phyloP scores from a whole-genome alignment of 2,113 vertebrate genomes.

The Gymnogyps californianus region DNA sequence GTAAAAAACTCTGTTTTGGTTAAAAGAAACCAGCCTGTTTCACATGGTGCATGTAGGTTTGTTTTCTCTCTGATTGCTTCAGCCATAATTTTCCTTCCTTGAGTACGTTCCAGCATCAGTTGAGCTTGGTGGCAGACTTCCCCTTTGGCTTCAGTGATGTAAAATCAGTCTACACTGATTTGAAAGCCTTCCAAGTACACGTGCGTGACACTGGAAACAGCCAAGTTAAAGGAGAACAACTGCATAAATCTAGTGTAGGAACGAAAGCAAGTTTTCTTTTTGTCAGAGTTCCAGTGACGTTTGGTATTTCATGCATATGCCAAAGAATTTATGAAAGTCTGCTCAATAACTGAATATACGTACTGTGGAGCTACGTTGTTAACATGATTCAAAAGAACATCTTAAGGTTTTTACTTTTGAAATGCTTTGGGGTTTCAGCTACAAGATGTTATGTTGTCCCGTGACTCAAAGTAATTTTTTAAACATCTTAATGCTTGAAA shows the following conservation, averaged over 20 bases:
- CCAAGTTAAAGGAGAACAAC: background rate
- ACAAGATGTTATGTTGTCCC: rapidly evolving
- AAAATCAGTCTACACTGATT: background rate
- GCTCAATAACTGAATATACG: background rate
- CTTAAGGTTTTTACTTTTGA: background rate
- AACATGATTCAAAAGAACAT: background rate
- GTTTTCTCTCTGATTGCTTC: background rate
- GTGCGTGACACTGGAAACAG: background rate
- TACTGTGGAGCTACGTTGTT: background rate
- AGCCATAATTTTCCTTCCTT: background rate
- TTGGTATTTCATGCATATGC: background rate
- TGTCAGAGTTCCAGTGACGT: background rate
- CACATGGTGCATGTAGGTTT: background rate
- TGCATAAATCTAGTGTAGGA: background rate
- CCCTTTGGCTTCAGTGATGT: background rate
- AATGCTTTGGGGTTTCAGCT: background rate
- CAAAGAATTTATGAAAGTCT: background rate
- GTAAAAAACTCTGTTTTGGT: background rate
- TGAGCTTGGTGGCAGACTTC: constrained; percentile 9
- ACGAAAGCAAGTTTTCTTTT: background rate
- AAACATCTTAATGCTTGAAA: background rate
- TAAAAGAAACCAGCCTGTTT: background rate
- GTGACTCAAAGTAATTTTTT: background rate
- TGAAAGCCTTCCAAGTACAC: constrained; percentile 11
- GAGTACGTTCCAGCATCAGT: background rate